These are phyloP conservation scores for Boleophthalmus pectinirostris DNA, from an alignment of 2,113 vertebrate genomes.

Conservation along the genomic window DNA sequence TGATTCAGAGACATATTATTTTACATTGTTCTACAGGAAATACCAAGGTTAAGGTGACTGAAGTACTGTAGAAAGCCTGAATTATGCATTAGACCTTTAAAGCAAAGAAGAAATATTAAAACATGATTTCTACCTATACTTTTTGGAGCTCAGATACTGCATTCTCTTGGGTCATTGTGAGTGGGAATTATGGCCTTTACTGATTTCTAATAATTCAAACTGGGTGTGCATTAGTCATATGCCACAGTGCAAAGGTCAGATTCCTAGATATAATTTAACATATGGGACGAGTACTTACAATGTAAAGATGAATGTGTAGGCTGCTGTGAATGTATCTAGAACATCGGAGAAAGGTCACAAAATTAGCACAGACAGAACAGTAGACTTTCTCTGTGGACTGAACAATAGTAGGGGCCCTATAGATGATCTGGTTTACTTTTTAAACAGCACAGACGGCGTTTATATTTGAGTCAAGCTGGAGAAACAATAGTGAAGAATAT, in stretches of 20 bases:
- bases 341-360: not conserved
- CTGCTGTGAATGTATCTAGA: not conserved
- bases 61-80: not conserved
- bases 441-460: not conserved
- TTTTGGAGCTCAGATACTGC: not conserved
- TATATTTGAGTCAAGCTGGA: not conserved
- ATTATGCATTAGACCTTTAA: not conserved
- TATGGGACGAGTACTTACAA: not conserved
- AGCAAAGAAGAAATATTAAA: not conserved
- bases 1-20: not conserved
- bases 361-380: not conserved
- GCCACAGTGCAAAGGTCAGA: slow-evolving; percentile 4
- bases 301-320: not conserved
- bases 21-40: not conserved
- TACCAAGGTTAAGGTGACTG: not conserved
- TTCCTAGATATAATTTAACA: not conserved
- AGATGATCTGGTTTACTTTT: not conserved
- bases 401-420: not conserved
- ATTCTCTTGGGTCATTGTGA: not conserved
- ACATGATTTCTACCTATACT: not conserved
- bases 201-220: not conserved
- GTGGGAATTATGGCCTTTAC: not conserved
- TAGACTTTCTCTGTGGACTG: not conserved
- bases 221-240: not conserved
- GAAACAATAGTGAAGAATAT: no score